These are phyloP conservation scores for Acronicta leporina DNA, from an alignment of 2,888 invertebrate species.

Conservation along the genomic window DNA sequence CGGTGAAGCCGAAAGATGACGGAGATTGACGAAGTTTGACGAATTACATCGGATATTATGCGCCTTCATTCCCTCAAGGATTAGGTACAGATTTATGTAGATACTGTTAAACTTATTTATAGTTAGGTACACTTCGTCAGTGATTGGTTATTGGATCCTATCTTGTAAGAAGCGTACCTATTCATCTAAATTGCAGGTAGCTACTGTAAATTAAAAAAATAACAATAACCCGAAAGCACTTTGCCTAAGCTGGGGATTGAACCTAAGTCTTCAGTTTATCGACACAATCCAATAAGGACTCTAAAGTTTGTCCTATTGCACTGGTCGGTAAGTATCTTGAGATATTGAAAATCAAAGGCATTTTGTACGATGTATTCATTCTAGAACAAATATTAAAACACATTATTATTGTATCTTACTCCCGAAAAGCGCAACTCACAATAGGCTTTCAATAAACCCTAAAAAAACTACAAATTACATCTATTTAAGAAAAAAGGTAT, in stretches of 20 bases:
- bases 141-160: too few relatives aligned
- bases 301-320: background rate
- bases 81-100: background rate
- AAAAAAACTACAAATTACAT: conserved; percentile 27
- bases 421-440: conserved; percentile 39
- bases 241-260: too few relatives aligned
- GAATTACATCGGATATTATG: background rate
- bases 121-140: too few relatives aligned
- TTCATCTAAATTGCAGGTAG: background rate
- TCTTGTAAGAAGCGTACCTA: too few relatives aligned
- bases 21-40: conserved; percentile 30
- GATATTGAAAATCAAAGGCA: background rate
- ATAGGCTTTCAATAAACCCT: conserved; percentile 17
- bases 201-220: background rate
- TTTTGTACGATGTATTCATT: conserved; percentile 3
- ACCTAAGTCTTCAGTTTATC: background rate
- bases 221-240: too few relatives aligned
- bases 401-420: background rate
- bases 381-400: conserved; percentile 11
- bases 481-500: conserved; percentile 24
- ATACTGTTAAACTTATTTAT: background rate
- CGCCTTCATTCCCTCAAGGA: background rate
- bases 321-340: too few relatives aligned
- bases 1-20: conserved; percentile 27
- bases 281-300: background rate